phyloP scores from a whole-genome alignment of 1,140 invertebrate species.

The Brachionus paranguensis region DNA sequence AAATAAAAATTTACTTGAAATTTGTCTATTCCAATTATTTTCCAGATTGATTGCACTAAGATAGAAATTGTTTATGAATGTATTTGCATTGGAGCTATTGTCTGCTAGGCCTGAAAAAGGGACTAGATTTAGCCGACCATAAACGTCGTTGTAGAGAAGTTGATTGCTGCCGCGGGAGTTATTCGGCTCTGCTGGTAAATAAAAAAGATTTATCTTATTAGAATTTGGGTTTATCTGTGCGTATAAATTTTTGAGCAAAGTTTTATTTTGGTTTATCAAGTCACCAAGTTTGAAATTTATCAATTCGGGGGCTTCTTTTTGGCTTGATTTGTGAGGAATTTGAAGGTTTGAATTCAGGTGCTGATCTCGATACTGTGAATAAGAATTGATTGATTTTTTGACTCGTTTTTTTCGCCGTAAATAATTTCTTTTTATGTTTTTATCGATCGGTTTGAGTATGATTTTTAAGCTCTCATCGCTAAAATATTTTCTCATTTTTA shows the following conservation, averaged over 20 bases:
- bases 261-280: conserved; percentile 8
- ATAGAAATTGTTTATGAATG: not conserved
- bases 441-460: not conserved
- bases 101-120: not conserved
- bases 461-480: not conserved
- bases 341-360: not conserved
- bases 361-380: not conserved
- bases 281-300: not conserved
- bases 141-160: not conserved
- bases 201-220: conserved; percentile 19
- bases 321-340: too few relatives aligned
- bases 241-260: not conserved
- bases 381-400: not conserved
- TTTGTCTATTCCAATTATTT: not conserved
- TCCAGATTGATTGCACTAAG: conserved; percentile 1
- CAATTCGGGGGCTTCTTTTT: not conserved
- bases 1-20: not conserved
- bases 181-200: not conserved
- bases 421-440: not conserved
- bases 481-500: not conserved
- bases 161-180: not conserved
- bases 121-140: not conserved
- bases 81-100: not conserved
- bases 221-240: not conserved
- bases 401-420: not conserved